Conservation (phyloP, 92 coral and sea anemone species). For the Phenganax stokvisi region DNA sequence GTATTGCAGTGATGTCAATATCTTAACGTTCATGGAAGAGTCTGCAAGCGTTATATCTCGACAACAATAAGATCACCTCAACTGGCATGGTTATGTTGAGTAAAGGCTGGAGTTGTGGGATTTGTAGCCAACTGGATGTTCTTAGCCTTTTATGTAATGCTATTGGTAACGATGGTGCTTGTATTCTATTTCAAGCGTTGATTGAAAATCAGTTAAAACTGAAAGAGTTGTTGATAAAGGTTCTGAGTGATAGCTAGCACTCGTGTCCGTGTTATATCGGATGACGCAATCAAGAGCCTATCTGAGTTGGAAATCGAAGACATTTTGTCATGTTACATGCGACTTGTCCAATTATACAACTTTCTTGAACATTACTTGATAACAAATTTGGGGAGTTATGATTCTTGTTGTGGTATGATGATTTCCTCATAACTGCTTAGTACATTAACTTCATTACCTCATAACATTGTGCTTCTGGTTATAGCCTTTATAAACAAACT, state of each 20-base stretch:
- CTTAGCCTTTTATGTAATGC: not conserved
- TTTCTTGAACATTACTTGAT: too few species aligned
- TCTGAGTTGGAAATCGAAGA: too few species aligned
- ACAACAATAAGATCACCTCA: not conserved
- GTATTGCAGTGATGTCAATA: not conserved
- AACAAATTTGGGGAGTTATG: too few species aligned
- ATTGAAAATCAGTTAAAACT: constrained; percentile 9
- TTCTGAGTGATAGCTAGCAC: not conserved
- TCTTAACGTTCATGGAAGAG: not conserved
- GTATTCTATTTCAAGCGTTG: not conserved
- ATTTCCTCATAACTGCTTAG: too few species aligned
- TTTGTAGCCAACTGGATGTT: constrained; percentile 15
- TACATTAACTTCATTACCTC: too few species aligned
- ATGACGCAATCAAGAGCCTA: too few species aligned
- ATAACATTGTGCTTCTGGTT: too few species aligned
- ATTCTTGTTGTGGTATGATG: too few species aligned
- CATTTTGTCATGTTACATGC: too few species aligned
- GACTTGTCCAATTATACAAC: too few species aligned
- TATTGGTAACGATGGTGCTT: constrained; percentile 21
- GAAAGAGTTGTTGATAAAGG: not conserved
- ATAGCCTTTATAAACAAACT: too few species aligned
- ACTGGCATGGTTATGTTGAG: not conserved
- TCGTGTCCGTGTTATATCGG: too few species aligned
- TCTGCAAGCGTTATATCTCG: not conserved
- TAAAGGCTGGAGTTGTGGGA: not conserved